Evolutionary conservation across 2,888 invertebrate genomes (phyloP).

Genomic region (Phytoseiulus persimilis): DNA sequence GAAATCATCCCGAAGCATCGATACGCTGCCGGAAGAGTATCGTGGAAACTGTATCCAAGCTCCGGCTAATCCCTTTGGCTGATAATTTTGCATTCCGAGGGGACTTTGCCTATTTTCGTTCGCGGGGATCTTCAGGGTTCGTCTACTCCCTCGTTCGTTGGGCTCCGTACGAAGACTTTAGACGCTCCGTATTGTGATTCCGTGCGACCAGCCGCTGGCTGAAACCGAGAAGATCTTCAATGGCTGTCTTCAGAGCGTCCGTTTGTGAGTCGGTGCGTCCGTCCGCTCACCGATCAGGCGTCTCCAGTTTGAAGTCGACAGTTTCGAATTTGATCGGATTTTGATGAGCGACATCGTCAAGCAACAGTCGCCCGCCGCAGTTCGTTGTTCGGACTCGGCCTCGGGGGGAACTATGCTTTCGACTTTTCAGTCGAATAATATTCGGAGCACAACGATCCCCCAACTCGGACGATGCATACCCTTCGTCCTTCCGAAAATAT

Average conservation of each 20-base stretch:
- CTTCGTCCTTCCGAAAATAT: neutral
- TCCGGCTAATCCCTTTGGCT: no score
- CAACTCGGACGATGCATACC: neutral
- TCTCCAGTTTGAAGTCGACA: neutral
- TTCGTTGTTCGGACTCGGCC: neutral
- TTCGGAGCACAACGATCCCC: neutral
- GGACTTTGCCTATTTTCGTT: no score
- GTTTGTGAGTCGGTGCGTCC: neutral
- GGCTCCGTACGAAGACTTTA: neutral
- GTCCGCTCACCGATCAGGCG: neutral
- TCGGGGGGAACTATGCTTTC: neutral
- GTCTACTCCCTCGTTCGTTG: neutral
- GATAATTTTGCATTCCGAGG: no score
- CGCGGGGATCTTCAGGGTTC: no score
- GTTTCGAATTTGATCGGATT: slow-evolving; percentile 39
- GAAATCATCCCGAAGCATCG: no score
- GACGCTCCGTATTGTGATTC: neutral
- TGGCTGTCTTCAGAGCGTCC: neutral
- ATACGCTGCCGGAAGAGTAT: no score
- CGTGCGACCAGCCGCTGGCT: neutral
- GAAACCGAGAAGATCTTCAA: neutral
- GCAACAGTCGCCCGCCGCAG: neutral
- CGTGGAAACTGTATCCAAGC: no score
- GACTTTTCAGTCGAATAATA: neutral
- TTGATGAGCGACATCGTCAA: slow-evolving; percentile 37